phyloP scores from a whole-genome alignment of 2,797 vertebrate genomes.

The Meriones psammophilus region DNA sequence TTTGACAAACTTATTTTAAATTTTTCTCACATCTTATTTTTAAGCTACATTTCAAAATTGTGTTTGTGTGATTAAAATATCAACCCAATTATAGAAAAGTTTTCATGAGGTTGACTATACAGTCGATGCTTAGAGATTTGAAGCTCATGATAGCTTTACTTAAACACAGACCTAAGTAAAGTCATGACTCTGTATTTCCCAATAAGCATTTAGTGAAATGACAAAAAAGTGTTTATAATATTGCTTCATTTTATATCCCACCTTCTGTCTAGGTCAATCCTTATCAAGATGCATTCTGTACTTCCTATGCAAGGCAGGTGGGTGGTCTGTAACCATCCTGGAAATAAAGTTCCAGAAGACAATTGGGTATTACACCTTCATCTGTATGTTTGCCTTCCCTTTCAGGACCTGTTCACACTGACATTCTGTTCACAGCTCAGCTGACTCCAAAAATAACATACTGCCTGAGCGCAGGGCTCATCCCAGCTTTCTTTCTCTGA shows the following conservation, averaged over 20 bases:
- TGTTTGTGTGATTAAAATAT: neutral
- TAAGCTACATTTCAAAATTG: slow-evolving; percentile 26
- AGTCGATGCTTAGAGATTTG: neutral
- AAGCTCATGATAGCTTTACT: slow-evolving; percentile 20
- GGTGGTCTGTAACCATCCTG: neutral
- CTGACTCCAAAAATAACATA: slow-evolving; percentile 72
- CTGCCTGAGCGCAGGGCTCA: neutral
- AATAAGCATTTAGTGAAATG: neutral
- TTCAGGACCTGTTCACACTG: neutral
- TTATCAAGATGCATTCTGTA: neutral
- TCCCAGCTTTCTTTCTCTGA: slow-evolving; percentile 41
- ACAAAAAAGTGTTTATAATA: neutral
- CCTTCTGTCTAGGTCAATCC: neutral
- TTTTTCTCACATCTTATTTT: neutral
- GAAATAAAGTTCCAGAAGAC: neutral
- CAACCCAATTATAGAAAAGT: neutral
- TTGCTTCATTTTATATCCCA: neutral
- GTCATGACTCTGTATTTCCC: neutral
- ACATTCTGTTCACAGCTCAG: slow-evolving; percentile 34
- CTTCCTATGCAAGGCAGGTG: neutral
- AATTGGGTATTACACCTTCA: neutral
- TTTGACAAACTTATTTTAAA: neutral
- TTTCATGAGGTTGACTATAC: neutral
- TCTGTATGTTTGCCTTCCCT: neutral
- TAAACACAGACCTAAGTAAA: neutral